phyloP scores from a whole-genome alignment of 2,797 vertebrate genomes.

The Rhinoraja longicauda region DNA sequence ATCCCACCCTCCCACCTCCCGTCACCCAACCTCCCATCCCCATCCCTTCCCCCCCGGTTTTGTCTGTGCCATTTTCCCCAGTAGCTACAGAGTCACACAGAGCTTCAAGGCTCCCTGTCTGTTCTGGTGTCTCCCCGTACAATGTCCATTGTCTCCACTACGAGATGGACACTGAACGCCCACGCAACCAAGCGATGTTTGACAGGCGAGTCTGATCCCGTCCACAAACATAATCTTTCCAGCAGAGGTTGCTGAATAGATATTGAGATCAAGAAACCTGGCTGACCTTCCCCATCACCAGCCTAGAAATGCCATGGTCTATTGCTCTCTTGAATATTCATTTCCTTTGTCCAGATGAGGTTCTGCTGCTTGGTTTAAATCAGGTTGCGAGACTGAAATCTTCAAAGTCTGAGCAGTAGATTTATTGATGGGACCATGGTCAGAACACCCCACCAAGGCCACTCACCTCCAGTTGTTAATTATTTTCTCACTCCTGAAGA shows the following conservation, averaged over 20 bases:
- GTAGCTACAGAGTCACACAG: neutral
- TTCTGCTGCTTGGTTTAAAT: neutral
- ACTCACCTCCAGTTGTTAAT: neutral
- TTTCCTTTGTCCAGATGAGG: constrained; percentile 9
- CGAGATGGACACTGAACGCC: neutral
- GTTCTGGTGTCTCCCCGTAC: neutral
- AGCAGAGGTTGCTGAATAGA: constrained; percentile 22
- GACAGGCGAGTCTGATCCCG: neutral
- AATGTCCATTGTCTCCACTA: neutral
- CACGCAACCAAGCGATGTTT: neutral
- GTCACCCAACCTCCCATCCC: too few relatives aligned
- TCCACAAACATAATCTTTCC: constrained; percentile 1
- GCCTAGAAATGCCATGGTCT: neutral
- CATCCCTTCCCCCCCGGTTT: neutral
- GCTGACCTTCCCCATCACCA: neutral
- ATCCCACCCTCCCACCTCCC: neutral
- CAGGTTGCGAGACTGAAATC: neutral
- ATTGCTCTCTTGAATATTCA: constrained; percentile 1
- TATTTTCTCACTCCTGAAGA: neutral
- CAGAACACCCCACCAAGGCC: neutral
- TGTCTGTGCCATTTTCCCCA: neutral
- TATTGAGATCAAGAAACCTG: constrained; percentile 11
- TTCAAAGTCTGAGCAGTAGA: neutral
- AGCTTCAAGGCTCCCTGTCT: neutral
- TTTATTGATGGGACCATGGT: neutral